Conservation (phyloP, 1,140 invertebrate species). For the Neomicropteryx cornuta region DNA sequence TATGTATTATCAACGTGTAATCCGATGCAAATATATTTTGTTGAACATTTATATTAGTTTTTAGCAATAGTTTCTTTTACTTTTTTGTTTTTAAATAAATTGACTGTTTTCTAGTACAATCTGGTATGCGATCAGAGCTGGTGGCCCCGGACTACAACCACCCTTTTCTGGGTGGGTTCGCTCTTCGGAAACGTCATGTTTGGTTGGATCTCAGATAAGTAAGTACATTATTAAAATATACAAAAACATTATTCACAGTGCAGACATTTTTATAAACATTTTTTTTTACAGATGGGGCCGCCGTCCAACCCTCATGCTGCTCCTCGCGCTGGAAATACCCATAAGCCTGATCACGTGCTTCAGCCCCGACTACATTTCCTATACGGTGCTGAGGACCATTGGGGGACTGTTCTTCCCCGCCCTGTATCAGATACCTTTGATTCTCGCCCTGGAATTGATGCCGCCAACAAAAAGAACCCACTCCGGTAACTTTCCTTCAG, state of each 20-base stretch:
- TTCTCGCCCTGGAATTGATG: conserved; percentile 57
- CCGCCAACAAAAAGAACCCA: conserved; percentile 54
- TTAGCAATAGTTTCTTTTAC: too few relatives aligned
- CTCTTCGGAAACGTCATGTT: conserved; percentile 61
- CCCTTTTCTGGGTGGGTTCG: conserved; percentile 57
- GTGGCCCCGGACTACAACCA: conserved; percentile 50
- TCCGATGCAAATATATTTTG: background rate
- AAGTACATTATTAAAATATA: conserved; percentile 4
- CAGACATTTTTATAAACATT: background rate
- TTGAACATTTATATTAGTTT: background rate
- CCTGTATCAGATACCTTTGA: conserved; percentile 58
- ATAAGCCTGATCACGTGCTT: conserved; percentile 57
- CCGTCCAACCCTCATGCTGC: conserved; percentile 54
- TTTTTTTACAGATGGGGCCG: conserved; percentile 52
- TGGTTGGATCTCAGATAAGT: conserved; percentile 55
- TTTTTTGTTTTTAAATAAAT: too few relatives aligned
- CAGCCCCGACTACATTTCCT: conserved; percentile 52
- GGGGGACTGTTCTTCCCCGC: conserved; percentile 62
- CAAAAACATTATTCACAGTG: too few relatives aligned
- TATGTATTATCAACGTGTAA: background rate
- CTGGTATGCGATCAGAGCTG: conserved; percentile 56
- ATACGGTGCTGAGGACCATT: conserved; percentile 48
- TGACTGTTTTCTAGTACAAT: conserved; percentile 42
- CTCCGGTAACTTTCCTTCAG: conserved; percentile 40
- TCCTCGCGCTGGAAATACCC: conserved; percentile 53